Percentiles rank a stretch among this genome's conserved stretches.
Evolutionary conservation across 2,888 invertebrate genomes (phyloP).

Genomic region (Leptinotarsa rubiginosa): DNA sequence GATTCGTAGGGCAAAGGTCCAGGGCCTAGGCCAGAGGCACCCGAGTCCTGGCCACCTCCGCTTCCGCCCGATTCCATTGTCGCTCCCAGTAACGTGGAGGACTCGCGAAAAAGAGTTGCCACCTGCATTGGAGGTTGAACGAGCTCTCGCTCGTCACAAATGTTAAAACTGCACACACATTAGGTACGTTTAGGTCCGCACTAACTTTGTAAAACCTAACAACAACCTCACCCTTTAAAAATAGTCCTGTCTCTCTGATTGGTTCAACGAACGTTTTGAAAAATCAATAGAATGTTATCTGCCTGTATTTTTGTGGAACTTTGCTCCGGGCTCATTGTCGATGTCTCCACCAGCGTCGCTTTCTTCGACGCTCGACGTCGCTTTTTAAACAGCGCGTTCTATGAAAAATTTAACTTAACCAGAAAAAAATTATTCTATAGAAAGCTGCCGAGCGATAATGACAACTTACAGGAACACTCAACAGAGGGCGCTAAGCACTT

Average conservation of each 20-base stretch:
- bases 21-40: slow-evolving; percentile 59
- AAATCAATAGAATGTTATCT: slow-evolving; percentile 75
- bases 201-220: slow-evolving; percentile 64
- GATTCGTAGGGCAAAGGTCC: slow-evolving; percentile 61
- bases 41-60: slow-evolving; percentile 64
- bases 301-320: slow-evolving; percentile 67
- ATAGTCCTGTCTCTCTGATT: slow-evolving; percentile 69
- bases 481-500: not conserved
- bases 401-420: slow-evolving; percentile 58
- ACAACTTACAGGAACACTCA: not conserved
- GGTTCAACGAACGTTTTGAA: slow-evolving; percentile 72
- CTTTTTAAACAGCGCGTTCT: slow-evolving; percentile 63
- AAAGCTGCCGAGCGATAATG: slow-evolving; percentile 1
- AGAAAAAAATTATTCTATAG: slow-evolving; percentile 33
- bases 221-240: slow-evolving; percentile 70
- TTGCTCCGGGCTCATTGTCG: slow-evolving; percentile 63
- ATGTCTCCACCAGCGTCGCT: slow-evolving; percentile 66
- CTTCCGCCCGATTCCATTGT: slow-evolving; percentile 71
- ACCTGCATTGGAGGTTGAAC: slow-evolving; percentile 71
- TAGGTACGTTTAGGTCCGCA: slow-evolving; percentile 57
- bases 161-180: slow-evolving; percentile 56
- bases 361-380: slow-evolving; percentile 62
- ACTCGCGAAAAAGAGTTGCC: slow-evolving; percentile 76
- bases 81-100: slow-evolving; percentile 75
- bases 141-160: slow-evolving; percentile 59